phyloP scores from a whole-genome alignment of 2,888 invertebrate species.

The Microplitis manilae region DNA sequence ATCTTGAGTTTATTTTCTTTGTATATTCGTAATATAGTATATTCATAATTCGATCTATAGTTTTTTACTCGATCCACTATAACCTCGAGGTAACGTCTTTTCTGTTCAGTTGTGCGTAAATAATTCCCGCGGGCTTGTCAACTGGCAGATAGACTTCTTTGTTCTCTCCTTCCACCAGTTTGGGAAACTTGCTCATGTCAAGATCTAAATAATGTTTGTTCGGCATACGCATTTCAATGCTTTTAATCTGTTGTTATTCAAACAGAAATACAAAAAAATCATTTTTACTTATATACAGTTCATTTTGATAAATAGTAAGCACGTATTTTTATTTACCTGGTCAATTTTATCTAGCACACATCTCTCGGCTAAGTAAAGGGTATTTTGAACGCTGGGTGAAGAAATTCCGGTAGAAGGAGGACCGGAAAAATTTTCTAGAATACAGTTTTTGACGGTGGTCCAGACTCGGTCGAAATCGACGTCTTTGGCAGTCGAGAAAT shows the following conservation, averaged over 20 bases:
- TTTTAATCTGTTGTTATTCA: conserved; percentile 74
- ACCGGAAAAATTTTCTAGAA: conserved; percentile 84
- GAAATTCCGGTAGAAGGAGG: conserved; percentile 80
- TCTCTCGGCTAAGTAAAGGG: conserved; percentile 81
- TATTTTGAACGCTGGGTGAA: conserved; percentile 87
- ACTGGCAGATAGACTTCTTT: conserved; percentile 83
- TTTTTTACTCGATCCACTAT: conserved; percentile 61
- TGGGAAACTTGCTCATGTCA: conserved; percentile 82
- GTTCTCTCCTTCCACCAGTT: conserved; percentile 76
- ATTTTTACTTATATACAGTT: no score
- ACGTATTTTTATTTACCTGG: conserved; percentile 73
- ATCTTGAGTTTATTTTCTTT: not conserved
- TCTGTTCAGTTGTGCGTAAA: conserved; percentile 81
- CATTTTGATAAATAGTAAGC: no score
- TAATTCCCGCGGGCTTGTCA: conserved; percentile 86
- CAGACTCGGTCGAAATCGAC: conserved; percentile 82
- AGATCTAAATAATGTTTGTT: conserved; percentile 87
- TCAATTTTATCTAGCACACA: conserved; percentile 79
- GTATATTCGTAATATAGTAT: no score
- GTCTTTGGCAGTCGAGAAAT: conserved; percentile 77
- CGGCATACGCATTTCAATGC: conserved; percentile 85
- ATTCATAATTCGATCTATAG: not conserved
- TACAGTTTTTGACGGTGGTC: conserved; percentile 80
- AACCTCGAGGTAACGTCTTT: conserved; percentile 74
- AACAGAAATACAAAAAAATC: not conserved